Conservation (phyloP, 2,888 invertebrate genomes). For the Agrochola lychnidis region DNA sequence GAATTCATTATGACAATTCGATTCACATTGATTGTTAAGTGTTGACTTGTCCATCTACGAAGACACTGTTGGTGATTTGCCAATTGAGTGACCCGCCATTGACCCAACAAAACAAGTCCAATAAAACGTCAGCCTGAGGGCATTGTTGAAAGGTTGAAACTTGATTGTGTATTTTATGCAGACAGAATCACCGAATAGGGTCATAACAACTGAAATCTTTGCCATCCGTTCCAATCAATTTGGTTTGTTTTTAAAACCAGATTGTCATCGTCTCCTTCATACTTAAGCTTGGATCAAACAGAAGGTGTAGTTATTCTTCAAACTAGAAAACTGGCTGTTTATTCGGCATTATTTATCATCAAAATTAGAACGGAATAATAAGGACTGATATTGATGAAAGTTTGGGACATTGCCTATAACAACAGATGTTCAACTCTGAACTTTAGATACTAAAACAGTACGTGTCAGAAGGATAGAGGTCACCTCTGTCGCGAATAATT, state of each 20-base stretch:
- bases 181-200: background rate
- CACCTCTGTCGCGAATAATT: slow-evolving; percentile 25
- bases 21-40: background rate
- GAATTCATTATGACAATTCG: background rate
- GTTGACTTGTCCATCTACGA: background rate
- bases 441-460: background rate
- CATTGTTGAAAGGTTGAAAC: slow-evolving; percentile 16
- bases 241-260: background rate
- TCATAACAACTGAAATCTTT: background rate
- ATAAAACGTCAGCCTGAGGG: slow-evolving; percentile 12
- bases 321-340: background rate
- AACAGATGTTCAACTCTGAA: slow-evolving; percentile 1
- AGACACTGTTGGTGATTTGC: slow-evolving; percentile 18
- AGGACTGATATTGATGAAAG: background rate
- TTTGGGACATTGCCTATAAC: background rate
- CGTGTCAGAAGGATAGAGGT: slow-evolving; percentile 4
- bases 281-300: background rate
- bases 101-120: slow-evolving; percentile 36
- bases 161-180: background rate
- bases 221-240: background rate
- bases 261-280: background rate
- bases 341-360: background rate
- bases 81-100: slow-evolving; percentile 27
- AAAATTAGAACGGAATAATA: background rate
- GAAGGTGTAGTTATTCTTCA: background rate